A percentile compares a stretch with the other conserved stretches of the same genome.
phyloP scores from a whole-genome alignment of 2,113 vertebrate species.

The Scatophagus argus region DNA sequence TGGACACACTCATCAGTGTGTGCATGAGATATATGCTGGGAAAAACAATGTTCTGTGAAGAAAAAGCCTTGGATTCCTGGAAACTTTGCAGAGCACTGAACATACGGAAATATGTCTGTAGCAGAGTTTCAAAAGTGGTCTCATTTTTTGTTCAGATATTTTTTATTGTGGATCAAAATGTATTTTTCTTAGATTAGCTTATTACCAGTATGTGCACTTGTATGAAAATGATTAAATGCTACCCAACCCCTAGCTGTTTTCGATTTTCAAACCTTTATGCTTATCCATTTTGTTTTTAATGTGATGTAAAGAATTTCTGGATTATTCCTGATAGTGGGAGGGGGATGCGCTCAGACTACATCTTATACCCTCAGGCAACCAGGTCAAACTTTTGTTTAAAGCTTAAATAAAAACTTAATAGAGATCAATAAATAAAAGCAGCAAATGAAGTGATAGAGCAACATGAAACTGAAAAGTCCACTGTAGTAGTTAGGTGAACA shows the following conservation, averaged over 20 bases:
- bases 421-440: not conserved
- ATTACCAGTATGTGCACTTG: not conserved
- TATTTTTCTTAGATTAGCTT: not conserved
- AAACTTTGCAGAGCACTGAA: not conserved
- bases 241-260: no score
- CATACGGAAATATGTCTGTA: not conserved
- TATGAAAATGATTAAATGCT: not conserved
- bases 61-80: not conserved
- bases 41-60: not conserved
- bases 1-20: conserved; percentile 30
- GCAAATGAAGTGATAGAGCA: conserved; percentile 11
- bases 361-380: not conserved
- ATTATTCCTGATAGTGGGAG: not conserved
- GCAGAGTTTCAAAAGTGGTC: not conserved
- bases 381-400: not conserved
- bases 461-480: not conserved
- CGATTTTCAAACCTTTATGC: not conserved
- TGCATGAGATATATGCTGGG: not conserved
- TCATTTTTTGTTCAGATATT: not conserved
- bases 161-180: not conserved
- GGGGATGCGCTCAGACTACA: not conserved
- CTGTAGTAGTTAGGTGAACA: not conserved
- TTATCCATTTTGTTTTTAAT: not conserved
- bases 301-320: not conserved
- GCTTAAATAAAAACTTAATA: conserved; percentile 9